phyloP scores from a whole-genome alignment of 2,797 vertebrate genomes.

The Catamblyrhynchus diadema region DNA sequence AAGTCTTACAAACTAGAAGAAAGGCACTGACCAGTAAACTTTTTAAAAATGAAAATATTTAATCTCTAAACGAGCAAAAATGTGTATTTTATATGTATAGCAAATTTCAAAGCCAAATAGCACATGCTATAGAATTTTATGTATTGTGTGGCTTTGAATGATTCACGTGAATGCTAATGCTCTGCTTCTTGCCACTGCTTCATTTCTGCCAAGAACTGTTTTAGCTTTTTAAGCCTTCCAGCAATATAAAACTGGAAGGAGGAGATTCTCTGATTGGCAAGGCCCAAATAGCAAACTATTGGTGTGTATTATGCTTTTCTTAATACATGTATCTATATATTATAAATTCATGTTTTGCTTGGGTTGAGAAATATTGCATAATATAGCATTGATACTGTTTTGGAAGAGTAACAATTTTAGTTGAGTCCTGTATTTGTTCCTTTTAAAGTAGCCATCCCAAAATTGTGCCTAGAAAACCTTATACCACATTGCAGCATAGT shows the following conservation, averaged over 20 bases:
- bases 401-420: background rate
- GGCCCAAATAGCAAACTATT: background rate
- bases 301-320: background rate
- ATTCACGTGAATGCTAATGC: background rate
- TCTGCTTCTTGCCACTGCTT: slow-evolving; percentile 21
- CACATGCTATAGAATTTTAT: background rate
- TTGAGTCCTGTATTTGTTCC: background rate
- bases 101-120: slow-evolving; percentile 1
- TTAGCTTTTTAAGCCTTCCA: background rate
- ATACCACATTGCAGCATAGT: background rate
- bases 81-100: background rate
- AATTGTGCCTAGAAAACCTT: background rate
- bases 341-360: background rate
- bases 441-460: background rate
- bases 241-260: background rate
- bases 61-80: background rate
- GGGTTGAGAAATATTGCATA: background rate
- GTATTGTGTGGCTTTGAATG: background rate
- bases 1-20: background rate
- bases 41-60: background rate
- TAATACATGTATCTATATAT: background rate
- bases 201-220: slow-evolving; percentile 30
- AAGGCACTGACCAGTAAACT: background rate
- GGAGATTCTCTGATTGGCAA: background rate
- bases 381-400: background rate